A percentile compares a stretch with the other conserved stretches of the same genome.
phyloP scores from a whole-genome alignment of 2,888 invertebrate species.

The Clunio marinus region DNA sequence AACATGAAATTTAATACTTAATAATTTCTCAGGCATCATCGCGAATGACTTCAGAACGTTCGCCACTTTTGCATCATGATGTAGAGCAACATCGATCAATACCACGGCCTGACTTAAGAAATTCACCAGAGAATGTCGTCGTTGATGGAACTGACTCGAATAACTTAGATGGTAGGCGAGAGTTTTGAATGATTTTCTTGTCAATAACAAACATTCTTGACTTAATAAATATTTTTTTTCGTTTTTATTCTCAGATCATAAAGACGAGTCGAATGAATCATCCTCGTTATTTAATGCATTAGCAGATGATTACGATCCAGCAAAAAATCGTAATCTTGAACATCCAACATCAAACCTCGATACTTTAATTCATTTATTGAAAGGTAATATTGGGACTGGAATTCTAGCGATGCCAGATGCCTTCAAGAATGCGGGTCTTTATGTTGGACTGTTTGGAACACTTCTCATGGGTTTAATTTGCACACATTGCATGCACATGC shows the following conservation, averaged over 20 bases:
- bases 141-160: constrained; percentile 42
- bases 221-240: too few species aligned
- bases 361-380: constrained; percentile 68
- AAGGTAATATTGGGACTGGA: constrained; percentile 83
- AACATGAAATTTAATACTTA: too few species aligned
- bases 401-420: constrained; percentile 96
- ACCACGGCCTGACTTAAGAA: constrained; percentile 49
- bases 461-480: constrained; percentile 80
- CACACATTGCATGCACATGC: constrained; percentile 89
- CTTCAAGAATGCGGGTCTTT: constrained; percentile 83
- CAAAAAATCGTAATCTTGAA: constrained; percentile 64
- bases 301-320: constrained; percentile 55
- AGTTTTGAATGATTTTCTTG: constrained; percentile 19
- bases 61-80: constrained; percentile 54
- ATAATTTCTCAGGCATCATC: constrained; percentile 26
- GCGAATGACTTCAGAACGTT: constrained; percentile 65
- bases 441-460: constrained; percentile 77
- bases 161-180: constrained; percentile 43
- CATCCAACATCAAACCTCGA: constrained; percentile 78
- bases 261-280: constrained; percentile 21
- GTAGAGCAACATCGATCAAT: constrained; percentile 43
- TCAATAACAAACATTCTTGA: not conserved
- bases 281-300: constrained; percentile 38
- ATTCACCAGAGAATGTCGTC: constrained; percentile 51
- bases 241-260: constrained; percentile 40